Conservation (phyloP, 2,888 invertebrate species). For the Tolmerus cingulatus region DNA sequence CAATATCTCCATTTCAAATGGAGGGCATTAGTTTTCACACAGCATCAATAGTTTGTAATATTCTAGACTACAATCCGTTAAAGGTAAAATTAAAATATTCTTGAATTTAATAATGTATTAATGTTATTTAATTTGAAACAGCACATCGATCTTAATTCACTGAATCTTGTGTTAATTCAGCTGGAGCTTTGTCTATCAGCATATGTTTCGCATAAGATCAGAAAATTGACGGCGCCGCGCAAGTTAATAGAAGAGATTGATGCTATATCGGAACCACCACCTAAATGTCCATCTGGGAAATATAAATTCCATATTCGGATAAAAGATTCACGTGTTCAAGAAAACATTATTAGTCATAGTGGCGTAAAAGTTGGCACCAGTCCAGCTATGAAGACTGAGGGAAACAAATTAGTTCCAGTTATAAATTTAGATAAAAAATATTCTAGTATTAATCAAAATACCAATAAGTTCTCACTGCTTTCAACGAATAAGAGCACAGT, state of each 20-base stretch:
- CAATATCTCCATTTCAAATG: constrained; percentile 92
- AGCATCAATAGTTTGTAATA: constrained; percentile 76
- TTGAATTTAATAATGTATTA: neutral
- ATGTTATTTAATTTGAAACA: constrained; percentile 57
- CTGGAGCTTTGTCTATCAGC: constrained; percentile 77
- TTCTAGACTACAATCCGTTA: constrained; percentile 77
- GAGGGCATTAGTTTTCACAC: constrained; percentile 75
- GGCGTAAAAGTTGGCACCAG: constrained; percentile 63
- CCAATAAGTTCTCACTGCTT: constrained; percentile 35
- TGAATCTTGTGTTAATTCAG: constrained; percentile 73
- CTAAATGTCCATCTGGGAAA: constrained; percentile 72
- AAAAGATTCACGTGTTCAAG: constrained; percentile 60
- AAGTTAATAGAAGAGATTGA: constrained; percentile 77
- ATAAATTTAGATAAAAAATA: constrained; percentile 49
- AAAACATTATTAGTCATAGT: constrained; percentile 55
- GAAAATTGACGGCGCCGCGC: constrained; percentile 75
- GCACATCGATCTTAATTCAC: constrained; percentile 71
- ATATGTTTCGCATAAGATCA: constrained; percentile 84
- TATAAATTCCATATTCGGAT: constrained; percentile 70
- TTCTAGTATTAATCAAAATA: constrained; percentile 51
- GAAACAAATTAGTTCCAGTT: constrained; percentile 60
- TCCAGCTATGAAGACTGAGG: constrained; percentile 63
- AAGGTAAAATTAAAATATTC: constrained; percentile 66
- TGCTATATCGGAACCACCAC: constrained; percentile 67
- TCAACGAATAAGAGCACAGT: constrained; percentile 37